Percentiles rank a stretch among this genome's conserved stretches.
These are phyloP conservation scores for Xenops minutus DNA, from an alignment of 2,797 vertebrate genomes.

Conservation along the genomic window DNA sequence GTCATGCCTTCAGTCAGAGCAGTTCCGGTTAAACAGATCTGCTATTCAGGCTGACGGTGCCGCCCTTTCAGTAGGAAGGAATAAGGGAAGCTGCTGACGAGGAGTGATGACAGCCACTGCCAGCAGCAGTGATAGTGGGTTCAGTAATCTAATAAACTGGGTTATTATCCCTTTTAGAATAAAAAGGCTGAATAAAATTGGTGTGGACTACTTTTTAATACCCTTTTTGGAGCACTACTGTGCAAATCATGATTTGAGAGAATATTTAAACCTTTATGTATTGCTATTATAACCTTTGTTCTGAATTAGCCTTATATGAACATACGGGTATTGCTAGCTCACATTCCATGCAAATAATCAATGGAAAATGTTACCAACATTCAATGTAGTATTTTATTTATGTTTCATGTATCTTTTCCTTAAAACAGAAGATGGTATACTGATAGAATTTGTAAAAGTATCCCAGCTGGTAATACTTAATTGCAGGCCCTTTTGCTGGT, in stretches of 20 bases:
- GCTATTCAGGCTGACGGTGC: background rate
- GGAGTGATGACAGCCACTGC: constrained; percentile 44
- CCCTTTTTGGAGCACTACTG: background rate
- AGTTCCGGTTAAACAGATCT: constrained; percentile 39
- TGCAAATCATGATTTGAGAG: accelerated
- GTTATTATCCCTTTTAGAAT: constrained; percentile 8
- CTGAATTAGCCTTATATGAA: background rate
- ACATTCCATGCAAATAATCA: background rate
- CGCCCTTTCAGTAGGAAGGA: background rate
- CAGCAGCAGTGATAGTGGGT: constrained; percentile 30
- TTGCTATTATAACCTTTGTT: background rate
- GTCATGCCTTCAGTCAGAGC: background rate
- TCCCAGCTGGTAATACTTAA: background rate
- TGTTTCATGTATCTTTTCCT: background rate
- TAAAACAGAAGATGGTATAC: background rate
- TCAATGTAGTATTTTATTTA: background rate
- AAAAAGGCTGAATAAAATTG: background rate
- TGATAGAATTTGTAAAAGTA: background rate
- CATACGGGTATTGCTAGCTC: background rate
- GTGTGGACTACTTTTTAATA: background rate
- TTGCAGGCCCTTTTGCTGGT: background rate
- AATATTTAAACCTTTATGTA: background rate
- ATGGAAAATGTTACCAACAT: background rate
- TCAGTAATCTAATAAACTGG: background rate
- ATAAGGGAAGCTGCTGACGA: constrained; percentile 33